phyloP scores from a whole-genome alignment of 2,888 invertebrate species.

The Drosophila yooni region DNA sequence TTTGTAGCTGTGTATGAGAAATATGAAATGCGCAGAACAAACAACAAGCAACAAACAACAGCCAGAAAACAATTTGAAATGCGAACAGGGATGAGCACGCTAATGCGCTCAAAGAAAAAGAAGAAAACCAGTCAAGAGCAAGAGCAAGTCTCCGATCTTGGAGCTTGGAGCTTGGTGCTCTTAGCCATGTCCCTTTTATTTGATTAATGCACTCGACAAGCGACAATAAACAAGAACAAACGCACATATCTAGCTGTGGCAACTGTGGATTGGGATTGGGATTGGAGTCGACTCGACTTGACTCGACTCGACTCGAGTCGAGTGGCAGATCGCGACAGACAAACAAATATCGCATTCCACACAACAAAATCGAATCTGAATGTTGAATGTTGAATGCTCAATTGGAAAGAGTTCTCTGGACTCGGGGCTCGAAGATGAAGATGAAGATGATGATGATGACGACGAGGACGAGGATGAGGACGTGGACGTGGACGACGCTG shows the following conservation, averaged over 20 bases:
- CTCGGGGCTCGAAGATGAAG: constrained; percentile 6
- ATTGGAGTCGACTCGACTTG: constrained; percentile 6
- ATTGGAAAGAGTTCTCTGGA: constrained; percentile 17
- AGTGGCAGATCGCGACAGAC: constrained; percentile 46
- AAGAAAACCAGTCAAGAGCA: constrained; percentile 13
- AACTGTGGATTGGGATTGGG: constrained; percentile 12
- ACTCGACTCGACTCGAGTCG: background rate
- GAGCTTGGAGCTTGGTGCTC: background rate
- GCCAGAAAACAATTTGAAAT: constrained; percentile 39
- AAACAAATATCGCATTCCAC: constrained; percentile 74
- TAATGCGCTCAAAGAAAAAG: constrained; percentile 55
- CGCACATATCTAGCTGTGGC: constrained; percentile 27
- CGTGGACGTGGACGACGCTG: constrained; percentile 47
- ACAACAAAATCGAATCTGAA: constrained; percentile 36
- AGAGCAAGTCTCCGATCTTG: constrained; percentile 1
- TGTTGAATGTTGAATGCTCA: constrained; percentile 42
- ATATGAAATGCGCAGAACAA: constrained; percentile 61
- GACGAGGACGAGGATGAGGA: constrained; percentile 20
- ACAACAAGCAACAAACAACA: constrained; percentile 9
- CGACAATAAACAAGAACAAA: constrained; percentile 79
- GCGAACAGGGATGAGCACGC: constrained; percentile 61
- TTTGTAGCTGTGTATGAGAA: constrained; percentile 5
- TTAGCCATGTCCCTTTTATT: constrained; percentile 54
- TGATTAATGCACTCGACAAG: constrained; percentile 80
- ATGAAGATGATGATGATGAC: background rate